phyloP scores from a whole-genome alignment of 2,797 vertebrate species.

The Lophius americanus region DNA sequence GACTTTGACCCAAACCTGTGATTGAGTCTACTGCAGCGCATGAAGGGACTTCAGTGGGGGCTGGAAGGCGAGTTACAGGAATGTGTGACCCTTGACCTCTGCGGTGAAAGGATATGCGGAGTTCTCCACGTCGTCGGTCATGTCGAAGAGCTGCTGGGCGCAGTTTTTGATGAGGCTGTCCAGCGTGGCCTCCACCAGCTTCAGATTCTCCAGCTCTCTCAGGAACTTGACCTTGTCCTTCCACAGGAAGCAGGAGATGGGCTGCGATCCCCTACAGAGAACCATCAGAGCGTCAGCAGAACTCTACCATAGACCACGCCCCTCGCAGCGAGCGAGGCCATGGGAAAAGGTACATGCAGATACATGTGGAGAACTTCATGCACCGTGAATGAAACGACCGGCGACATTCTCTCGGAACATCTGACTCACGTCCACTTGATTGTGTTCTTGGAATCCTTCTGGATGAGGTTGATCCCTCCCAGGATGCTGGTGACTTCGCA shows the following conservation, averaged over 20 bases:
- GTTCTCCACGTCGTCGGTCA: constrained; percentile 87
- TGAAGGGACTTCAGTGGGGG: neutral
- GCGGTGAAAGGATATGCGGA: constrained; percentile 88
- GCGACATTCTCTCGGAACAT: too few species aligned
- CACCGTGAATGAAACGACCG: too few species aligned
- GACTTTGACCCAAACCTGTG: too few species aligned
- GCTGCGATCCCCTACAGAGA: constrained; percentile 77
- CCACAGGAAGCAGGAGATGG: constrained; percentile 65
- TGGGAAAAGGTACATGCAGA: too few species aligned
- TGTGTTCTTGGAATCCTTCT: constrained; percentile 86
- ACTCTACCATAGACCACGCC: neutral
- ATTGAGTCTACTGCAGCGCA: neutral
- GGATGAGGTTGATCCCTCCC: constrained; percentile 85
- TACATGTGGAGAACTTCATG: too few species aligned
- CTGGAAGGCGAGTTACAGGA: neutral
- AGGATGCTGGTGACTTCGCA: constrained; percentile 93
- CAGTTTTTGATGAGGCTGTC: constrained; percentile 91
- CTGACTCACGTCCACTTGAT: constrained; percentile 88
- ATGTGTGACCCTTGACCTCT: neutral
- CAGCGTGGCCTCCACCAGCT: constrained; percentile 88
- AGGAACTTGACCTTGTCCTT: constrained; percentile 68
- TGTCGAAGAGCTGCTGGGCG: constrained; percentile 88
- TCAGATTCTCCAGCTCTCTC: constrained; percentile 85
- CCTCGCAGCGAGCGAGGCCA: too few species aligned
- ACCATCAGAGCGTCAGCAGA: neutral